Evolutionary conservation across 2,888 invertebrate species (phyloP).

Genomic region (Melolontha melolontha): DNA sequence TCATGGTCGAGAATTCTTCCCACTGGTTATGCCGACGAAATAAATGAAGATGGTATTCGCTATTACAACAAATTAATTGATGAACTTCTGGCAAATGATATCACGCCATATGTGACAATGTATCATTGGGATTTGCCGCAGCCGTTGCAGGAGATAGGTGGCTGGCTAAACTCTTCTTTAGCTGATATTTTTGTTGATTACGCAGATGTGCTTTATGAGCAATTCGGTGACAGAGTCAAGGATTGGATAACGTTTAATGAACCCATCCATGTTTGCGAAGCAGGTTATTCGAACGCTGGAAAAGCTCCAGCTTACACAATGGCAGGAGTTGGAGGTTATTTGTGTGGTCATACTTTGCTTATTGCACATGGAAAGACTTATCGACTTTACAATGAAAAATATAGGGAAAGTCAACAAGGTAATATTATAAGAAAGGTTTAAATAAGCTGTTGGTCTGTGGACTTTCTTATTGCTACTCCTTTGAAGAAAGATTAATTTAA

Average conservation of each 20-base stretch:
- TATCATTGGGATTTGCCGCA: conserved; percentile 78
- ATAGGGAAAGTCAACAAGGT: conserved; percentile 59
- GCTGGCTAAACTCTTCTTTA: conserved; percentile 71
- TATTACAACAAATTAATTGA: conserved; percentile 75
- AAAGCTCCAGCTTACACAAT: conserved; percentile 67
- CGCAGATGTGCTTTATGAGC: conserved; percentile 66
- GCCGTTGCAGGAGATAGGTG: conserved; percentile 70
- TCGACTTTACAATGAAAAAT: conserved; percentile 69
- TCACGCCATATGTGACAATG: conserved; percentile 72
- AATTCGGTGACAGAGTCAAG: conserved; percentile 63
- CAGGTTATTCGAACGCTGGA: conserved; percentile 58
- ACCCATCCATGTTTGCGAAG: conserved; percentile 55
- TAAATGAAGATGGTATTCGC: conserved; percentile 72
- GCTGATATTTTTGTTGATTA: conserved; percentile 73
- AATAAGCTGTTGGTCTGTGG: no score
- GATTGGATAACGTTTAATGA: conserved; percentile 72
- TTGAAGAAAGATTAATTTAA: background rate
- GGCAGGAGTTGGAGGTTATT: conserved; percentile 71
- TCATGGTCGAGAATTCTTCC: no score
- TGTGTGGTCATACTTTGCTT: conserved; percentile 73
- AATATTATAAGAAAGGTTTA: conserved; percentile 18
- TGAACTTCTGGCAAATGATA: conserved; percentile 68
- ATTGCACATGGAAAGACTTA: conserved; percentile 75
- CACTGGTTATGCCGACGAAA: no score
- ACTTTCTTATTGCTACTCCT: no score